Base-by-base conservation (phyloP, 2,797 vertebrate species). In the Sebastolobus altivelis region DNA sequence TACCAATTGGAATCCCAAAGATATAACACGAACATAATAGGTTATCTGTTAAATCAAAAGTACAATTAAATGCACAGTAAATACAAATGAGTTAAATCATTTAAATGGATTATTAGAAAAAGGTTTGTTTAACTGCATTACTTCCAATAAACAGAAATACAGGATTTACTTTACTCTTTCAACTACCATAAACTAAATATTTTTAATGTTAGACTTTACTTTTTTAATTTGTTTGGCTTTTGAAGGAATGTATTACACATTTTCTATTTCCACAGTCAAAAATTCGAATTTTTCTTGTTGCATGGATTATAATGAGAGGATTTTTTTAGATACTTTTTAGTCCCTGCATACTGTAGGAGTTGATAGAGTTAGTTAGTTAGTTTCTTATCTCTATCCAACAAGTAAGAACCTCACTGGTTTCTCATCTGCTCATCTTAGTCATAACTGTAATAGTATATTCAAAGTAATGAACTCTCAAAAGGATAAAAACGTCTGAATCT, bases 41-140 rank as follows among this genome's bases (percentile, higher is more conserved):
- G 27, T 22, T 60, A 20, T 65, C 65, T 27, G 52, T 77, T 25
- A 13, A 77, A 88, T 79, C 89, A 90, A 81, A 87, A 85, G 83
- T 82, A 90, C 77, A 89, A 56, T 73, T 67, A 73, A 86, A 87
- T 46, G 77, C 60, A 73, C 63, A 59, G 6, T 2, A 16, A 72
- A 37, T 18, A 70, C 72, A 81, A 85, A 74, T 65, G 65, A 81
- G 77, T 70, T 52, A 2, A n/a, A 63, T 52, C 27, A 60, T 61
- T 69, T 43, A 7, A 69, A 77, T 33, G 9, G 37, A 65, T 43
- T 10, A 29, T 16, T n/a, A 52, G 8, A 60, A 75, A 68, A 58
- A 62, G 3, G 4, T 14, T 38, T 61, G 38, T 35, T 79, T 38
- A 20, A 25, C 1, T 29, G 8, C 8, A 25, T 31, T 22, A 56